A percentile compares a stretch with the other conserved stretches of the same genome.
phyloP scores from a whole-genome alignment of 1,140 invertebrate species.

The Zaprionus africanus region DNA sequence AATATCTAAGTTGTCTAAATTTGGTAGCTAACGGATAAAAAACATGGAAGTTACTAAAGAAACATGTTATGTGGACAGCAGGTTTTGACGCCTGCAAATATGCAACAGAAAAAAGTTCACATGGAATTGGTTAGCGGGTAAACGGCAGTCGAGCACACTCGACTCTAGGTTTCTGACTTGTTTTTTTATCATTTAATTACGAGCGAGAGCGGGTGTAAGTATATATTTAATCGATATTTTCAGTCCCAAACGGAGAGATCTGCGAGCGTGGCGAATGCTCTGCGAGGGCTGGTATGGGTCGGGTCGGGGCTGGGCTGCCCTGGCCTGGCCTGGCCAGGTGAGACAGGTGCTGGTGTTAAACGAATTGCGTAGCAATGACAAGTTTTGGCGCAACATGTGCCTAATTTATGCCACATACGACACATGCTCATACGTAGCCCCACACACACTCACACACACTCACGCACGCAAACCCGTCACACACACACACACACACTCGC shows the following conservation, averaged over 20 bases:
- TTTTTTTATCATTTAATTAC: constrained; percentile 45
- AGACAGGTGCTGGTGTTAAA: constrained; percentile 13
- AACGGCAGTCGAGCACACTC: too few species aligned
- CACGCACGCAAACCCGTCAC: not conserved
- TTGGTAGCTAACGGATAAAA: too few species aligned
- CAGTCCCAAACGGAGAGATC: constrained; percentile 10
- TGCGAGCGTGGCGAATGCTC: not conserved
- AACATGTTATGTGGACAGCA: too few species aligned
- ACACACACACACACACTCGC: too few species aligned
- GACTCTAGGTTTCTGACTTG: not conserved
- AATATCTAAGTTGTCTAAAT: too few species aligned
- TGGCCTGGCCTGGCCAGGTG: not conserved
- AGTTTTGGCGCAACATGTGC: constrained; percentile 47
- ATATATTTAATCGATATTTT: constrained; percentile 38
- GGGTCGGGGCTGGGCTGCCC: too few species aligned
- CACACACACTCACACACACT: not conserved
- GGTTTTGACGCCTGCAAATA: too few species aligned
- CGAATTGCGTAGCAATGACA: constrained; percentile 36
- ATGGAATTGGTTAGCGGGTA: not conserved
- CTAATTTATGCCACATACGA: constrained; percentile 39
- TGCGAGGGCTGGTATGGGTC: not conserved
- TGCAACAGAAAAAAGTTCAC: too few species aligned
- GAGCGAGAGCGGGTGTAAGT: constrained; percentile 19
- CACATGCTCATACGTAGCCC: not conserved
- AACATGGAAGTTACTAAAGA: too few species aligned